A percentile compares a stretch with the other conserved stretches of the same genome.
Conservation (phyloP, 2,797 vertebrate species). For the Clarias fuscus region DNA sequence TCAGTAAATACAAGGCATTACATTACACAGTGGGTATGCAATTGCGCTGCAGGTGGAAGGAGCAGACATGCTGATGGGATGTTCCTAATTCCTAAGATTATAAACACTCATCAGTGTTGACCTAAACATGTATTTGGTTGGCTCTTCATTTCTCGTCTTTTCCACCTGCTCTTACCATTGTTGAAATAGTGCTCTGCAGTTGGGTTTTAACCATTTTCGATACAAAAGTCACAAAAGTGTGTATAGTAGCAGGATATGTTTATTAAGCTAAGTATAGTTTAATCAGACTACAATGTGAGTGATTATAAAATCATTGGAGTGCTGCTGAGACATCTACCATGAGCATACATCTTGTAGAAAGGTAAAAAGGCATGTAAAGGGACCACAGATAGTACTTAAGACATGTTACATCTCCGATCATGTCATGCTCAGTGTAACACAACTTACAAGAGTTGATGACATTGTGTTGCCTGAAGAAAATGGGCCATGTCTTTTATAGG, state of each 20-base stretch:
- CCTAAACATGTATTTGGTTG: conserved; percentile 58
- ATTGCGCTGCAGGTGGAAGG: conserved; percentile 56
- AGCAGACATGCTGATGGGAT: conserved; percentile 52
- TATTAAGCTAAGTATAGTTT: not conserved
- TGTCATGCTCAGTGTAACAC: conserved; percentile 67
- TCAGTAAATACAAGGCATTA: conserved; percentile 35
- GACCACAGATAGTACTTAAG: conserved; percentile 56
- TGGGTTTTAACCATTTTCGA: conserved; percentile 1
- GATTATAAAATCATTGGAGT: not conserved
- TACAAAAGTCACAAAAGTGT: not conserved
- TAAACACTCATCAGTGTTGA: conserved; percentile 71
- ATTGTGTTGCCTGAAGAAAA: conserved; percentile 64
- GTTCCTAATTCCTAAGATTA: conserved; percentile 63
- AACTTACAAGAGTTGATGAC: conserved; percentile 62
- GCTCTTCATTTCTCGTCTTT: conserved; percentile 50
- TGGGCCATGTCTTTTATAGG: conserved; percentile 63
- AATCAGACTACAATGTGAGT: not conserved
- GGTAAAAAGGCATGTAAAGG: conserved; percentile 42
- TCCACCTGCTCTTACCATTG: conserved; percentile 50
- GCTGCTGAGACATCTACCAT: not conserved
- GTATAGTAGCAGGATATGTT: not conserved
- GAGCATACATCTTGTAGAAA: not conserved
- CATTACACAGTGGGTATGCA: conserved; percentile 68
- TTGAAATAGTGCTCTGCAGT: conserved; percentile 57
- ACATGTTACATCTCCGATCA: conserved; percentile 56